Percentiles rank a stretch among this genome's conserved stretches.
Evolutionary conservation across 2,797 vertebrate species (phyloP).

Genomic region (Ceryle rudis): DNA sequence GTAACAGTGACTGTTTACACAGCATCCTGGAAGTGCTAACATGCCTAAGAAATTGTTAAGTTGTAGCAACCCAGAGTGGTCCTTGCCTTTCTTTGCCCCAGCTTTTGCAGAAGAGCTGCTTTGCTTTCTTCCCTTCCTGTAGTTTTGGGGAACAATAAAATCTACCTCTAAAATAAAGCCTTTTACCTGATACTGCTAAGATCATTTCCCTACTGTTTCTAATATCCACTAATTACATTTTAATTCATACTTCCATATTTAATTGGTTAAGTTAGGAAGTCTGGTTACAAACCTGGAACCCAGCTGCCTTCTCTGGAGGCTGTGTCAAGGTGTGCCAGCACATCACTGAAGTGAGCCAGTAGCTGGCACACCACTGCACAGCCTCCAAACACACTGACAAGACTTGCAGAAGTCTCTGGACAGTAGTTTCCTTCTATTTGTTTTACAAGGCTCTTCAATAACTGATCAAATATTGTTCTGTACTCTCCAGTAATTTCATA

Average conservation of each 20-base stretch:
- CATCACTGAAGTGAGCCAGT: background rate
- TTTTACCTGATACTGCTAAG: background rate
- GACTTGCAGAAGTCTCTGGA: background rate
- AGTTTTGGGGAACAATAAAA: background rate
- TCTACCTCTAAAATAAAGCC: background rate
- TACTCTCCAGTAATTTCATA: background rate
- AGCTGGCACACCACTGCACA: background rate
- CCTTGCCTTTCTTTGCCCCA: fast-evolving
- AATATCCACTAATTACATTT: conserved; percentile 5
- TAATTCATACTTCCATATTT: background rate
- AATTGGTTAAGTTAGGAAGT: background rate
- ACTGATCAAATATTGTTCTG: conserved; percentile 21
- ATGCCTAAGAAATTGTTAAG: background rate
- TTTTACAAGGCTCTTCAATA: background rate
- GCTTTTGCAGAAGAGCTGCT: background rate
- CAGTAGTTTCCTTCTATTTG: background rate
- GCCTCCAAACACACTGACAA: background rate
- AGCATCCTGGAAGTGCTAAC: background rate
- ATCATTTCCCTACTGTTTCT: background rate
- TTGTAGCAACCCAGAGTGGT: background rate
- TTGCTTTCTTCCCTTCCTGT: background rate
- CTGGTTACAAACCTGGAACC: background rate
- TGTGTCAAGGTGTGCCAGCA: conserved; percentile 31
- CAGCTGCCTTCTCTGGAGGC: background rate
- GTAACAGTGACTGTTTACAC: background rate